A percentile compares a stretch with the other conserved stretches of the same genome.
Conservation (phyloP, 1,140 invertebrate genomes). For the Drosophila jambulina region DNA sequence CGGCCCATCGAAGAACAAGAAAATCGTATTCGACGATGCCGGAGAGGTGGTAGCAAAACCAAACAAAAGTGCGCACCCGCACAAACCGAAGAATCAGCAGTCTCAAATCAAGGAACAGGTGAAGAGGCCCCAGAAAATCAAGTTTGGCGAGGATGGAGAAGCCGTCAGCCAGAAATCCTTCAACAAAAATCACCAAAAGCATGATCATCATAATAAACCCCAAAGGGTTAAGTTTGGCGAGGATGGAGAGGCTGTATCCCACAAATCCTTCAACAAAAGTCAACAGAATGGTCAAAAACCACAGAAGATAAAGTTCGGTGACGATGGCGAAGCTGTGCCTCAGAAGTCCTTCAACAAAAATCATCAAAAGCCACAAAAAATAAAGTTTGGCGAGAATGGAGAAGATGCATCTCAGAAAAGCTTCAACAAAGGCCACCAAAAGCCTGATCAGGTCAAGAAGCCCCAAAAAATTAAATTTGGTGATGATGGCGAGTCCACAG, state of each 20-base stretch:
- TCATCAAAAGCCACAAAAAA: slow-evolving; percentile 27
- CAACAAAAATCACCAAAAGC: slow-evolving; percentile 23
- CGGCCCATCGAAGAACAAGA: slow-evolving; percentile 68
- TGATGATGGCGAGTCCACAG: slow-evolving; percentile 28
- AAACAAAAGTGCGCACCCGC: slow-evolving; percentile 35
- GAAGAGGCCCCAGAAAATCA: slow-evolving; percentile 38
- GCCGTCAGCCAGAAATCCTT: slow-evolving; percentile 11
- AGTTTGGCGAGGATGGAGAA: slow-evolving; percentile 29
- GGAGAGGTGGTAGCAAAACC: slow-evolving; percentile 58
- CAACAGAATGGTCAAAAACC: slow-evolving; percentile 14
- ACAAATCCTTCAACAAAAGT: slow-evolving; percentile 1
- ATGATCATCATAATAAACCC: slow-evolving; percentile 31
- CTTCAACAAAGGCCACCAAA: not conserved
- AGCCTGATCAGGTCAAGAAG: slow-evolving; percentile 26
- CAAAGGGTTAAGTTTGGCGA: slow-evolving; percentile 47
- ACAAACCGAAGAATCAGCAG: slow-evolving; percentile 16
- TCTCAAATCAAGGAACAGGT: slow-evolving; percentile 26
- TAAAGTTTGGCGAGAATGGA: slow-evolving; percentile 26
- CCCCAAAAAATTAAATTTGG: slow-evolving; percentile 50
- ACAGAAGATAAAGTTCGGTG: slow-evolving; percentile 76
- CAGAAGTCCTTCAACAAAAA: slow-evolving; percentile 29
- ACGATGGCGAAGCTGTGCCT: slow-evolving; percentile 61
- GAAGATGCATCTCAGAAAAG: not conserved
- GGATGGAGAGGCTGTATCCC: slow-evolving; percentile 11
- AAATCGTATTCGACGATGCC: slow-evolving; percentile 76